Evolutionary conservation across 2,113 vertebrate genomes (phyloP).

Genomic region (Gymnorhina tibicen): DNA sequence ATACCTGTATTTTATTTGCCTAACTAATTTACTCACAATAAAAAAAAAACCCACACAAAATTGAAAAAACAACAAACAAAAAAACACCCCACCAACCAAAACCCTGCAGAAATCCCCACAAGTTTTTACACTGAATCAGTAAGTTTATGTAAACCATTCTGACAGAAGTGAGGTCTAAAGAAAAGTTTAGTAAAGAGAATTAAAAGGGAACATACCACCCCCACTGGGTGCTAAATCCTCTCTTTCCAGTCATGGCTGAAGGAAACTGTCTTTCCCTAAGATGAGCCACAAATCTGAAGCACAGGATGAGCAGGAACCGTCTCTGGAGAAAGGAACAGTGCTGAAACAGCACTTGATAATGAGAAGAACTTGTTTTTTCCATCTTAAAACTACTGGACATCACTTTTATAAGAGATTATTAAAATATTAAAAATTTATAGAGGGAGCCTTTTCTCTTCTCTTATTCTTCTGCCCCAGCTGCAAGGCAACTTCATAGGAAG

Average conservation of each 20-base stretch:
- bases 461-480: neutral
- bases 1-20: neutral
- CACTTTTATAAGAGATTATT: neutral
- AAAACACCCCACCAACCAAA: neutral
- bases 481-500: neutral
- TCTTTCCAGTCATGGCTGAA: neutral
- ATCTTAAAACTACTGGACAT: neutral
- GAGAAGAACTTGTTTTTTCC: neutral
- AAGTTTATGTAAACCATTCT: neutral
- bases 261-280: neutral
- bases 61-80: too few relatives aligned
- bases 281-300: neutral
- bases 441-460: neutral
- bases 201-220: neutral
- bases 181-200: neutral
- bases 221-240: neutral
- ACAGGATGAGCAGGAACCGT: fast-evolving
- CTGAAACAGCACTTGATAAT: neutral
- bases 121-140: neutral
- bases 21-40: neutral
- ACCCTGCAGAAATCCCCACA: neutral
- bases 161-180: neutral
- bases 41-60: neutral
- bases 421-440: neutral
- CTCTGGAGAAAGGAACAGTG: neutral